phyloP scores from a whole-genome alignment of 2,888 invertebrate species.

The Zhuqinia jingwanae region DNA sequence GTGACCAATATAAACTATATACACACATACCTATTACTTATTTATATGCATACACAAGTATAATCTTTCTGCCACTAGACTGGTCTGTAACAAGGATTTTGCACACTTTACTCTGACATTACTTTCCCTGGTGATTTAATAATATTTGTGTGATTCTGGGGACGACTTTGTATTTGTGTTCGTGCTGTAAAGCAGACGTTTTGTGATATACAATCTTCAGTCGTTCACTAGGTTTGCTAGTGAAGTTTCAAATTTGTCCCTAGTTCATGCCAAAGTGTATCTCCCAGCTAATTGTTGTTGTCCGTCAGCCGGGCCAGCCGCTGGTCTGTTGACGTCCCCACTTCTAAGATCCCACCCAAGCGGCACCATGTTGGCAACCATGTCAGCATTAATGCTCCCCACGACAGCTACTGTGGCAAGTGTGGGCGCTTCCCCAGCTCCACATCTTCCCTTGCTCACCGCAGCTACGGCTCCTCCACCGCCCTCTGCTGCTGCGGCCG shows the following conservation, averaged over 20 bases:
- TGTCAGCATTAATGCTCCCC: conserved; percentile 79
- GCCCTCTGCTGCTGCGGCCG: not conserved
- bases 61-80: too few relatives aligned
- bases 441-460: conserved; percentile 77
- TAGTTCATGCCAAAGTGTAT: conserved; percentile 80
- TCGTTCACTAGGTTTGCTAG: not conserved
- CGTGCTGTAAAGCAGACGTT: too few relatives aligned
- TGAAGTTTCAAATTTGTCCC: conserved; percentile 70
- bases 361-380: conserved; percentile 79
- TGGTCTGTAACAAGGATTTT: too few relatives aligned
- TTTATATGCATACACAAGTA: conserved; percentile 24
- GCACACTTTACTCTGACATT: not conserved
- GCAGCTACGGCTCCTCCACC: conserved; percentile 51
- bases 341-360: conserved; percentile 78
- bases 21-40: not conserved
- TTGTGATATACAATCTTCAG: not conserved
- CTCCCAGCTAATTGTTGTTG: conserved; percentile 80
- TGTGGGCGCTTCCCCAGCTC: conserved; percentile 75
- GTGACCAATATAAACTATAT: not conserved
- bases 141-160: not conserved
- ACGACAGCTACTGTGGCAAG: conserved; percentile 78
- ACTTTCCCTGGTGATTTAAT: not conserved
- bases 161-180: not conserved
- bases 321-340: conserved; percentile 79
- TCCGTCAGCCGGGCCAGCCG: conserved; percentile 79